Evolutionary conservation across 2,113 vertebrate genomes (phyloP).

Genomic region (Xiphophorus couchianus): DNA sequence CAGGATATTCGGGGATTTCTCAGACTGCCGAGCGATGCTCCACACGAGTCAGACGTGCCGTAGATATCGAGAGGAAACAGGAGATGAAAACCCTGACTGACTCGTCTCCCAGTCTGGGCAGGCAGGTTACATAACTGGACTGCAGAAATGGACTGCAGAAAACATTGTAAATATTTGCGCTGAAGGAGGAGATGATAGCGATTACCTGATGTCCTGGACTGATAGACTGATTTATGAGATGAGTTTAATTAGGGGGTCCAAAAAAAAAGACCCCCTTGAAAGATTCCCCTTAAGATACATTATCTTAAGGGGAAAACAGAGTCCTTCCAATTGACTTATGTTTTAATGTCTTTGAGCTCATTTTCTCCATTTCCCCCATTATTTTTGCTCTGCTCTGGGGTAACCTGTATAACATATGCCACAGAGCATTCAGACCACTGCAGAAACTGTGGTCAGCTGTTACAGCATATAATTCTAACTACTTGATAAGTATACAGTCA

Average conservation of each 20-base stretch:
- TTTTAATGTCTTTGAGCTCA: constrained; percentile 50
- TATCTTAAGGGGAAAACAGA: constrained; percentile 58
- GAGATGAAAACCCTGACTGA: constrained; percentile 24
- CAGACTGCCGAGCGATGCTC: neutral
- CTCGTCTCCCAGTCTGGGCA: neutral
- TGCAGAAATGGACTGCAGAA: constrained; percentile 20
- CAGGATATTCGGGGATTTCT: constrained; percentile 1
- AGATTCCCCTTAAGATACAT: too few relatives aligned
- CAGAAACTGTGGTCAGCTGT: constrained; percentile 61
- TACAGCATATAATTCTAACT: constrained; percentile 78
- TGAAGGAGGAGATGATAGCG: constrained; percentile 35
- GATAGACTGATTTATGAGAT: constrained; percentile 36
- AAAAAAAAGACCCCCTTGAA: neutral
- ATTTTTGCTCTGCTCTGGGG: constrained; percentile 34
- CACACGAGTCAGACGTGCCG: neutral
- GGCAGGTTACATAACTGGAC: constrained; percentile 24
- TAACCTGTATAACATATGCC: constrained; percentile 62
- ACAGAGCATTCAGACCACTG: constrained; percentile 51
- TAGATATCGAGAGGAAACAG: neutral
- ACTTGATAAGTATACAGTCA: constrained; percentile 77
- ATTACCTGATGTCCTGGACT: constrained; percentile 24
- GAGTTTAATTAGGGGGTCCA: constrained; percentile 40
- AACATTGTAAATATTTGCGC: constrained; percentile 9
- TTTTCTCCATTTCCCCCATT: constrained; percentile 24
- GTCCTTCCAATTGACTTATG: constrained; percentile 69